A percentile compares a stretch with the other conserved stretches of the same genome.
Conservation (phyloP, 2,113 vertebrate genomes). For the Strix uralensis region DNA sequence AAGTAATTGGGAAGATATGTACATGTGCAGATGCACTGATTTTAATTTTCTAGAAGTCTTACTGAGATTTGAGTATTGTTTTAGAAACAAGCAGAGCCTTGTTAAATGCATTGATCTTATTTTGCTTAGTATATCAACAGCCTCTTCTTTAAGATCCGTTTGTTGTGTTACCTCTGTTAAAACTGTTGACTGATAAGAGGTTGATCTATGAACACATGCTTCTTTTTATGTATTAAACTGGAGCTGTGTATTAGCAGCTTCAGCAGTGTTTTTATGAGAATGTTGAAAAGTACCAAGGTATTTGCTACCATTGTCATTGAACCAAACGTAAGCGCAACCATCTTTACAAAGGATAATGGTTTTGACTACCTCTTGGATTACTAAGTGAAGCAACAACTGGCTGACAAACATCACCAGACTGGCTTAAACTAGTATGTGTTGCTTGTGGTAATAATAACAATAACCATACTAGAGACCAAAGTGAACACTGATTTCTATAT, state of each 20-base stretch:
- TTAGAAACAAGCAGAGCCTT: slow-evolving; percentile 70
- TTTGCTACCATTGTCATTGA: slow-evolving; percentile 61
- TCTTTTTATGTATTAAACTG: slow-evolving; percentile 14
- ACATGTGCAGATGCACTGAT: slow-evolving; percentile 72
- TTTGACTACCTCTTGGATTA: slow-evolving; percentile 79
- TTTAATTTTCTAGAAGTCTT: slow-evolving; percentile 79
- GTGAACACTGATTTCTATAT: slow-evolving; percentile 77
- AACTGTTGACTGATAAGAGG: slow-evolving; percentile 57
- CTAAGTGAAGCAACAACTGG: slow-evolving; percentile 63
- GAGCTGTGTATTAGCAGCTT: slow-evolving; percentile 32
- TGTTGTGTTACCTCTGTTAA: slow-evolving; percentile 63
- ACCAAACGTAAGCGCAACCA: slow-evolving; percentile 43
- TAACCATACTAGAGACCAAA: slow-evolving; percentile 81
- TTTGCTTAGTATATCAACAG: slow-evolving; percentile 65
- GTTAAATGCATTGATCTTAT: slow-evolving; percentile 59
- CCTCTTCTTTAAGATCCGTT: slow-evolving; percentile 66
- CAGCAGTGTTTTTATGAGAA: slow-evolving; percentile 49
- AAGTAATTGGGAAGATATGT: slow-evolving; percentile 72
- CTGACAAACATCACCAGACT: slow-evolving; percentile 68
- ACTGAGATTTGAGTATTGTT: slow-evolving; percentile 74
- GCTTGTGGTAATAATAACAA: slow-evolving; percentile 69
- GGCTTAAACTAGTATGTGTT: slow-evolving; percentile 69
- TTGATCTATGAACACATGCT: slow-evolving; percentile 35
- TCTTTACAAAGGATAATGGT: slow-evolving; percentile 46
- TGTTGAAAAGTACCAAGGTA: slow-evolving; percentile 39